phyloP scores from a whole-genome alignment of 2,797 vertebrate species.

The Phalloptychus januarius region DNA sequence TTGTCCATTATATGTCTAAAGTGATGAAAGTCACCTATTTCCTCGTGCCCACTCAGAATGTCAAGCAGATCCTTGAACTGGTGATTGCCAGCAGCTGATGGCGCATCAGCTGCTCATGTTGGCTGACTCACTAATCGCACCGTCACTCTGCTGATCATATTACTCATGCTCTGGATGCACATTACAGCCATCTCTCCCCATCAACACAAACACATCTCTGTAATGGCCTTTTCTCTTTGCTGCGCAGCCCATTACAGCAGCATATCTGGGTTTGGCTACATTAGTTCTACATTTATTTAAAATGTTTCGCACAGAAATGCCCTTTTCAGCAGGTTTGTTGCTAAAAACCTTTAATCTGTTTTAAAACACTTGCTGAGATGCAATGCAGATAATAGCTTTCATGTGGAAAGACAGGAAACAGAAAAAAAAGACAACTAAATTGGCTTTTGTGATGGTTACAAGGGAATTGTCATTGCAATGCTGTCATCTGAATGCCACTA shows the following conservation, averaged over 20 bases:
- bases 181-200: constrained; percentile 14
- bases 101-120: constrained; percentile 17
- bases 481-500: neutral
- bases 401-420: neutral
- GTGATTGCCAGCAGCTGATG: constrained; percentile 3
- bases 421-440: neutral
- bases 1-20: neutral
- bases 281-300: neutral
- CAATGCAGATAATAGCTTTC: neutral
- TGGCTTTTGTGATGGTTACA: neutral
- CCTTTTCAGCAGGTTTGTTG: neutral
- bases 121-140: constrained; percentile 18
- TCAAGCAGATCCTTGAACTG: neutral
- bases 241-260: constrained; percentile 7
- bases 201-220: constrained; percentile 4
- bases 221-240: constrained; percentile 19
- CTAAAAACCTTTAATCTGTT: neutral
- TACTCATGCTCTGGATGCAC: constrained; percentile 14
- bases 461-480: neutral
- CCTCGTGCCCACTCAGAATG: neutral
- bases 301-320: neutral
- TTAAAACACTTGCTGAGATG: neutral
- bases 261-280: neutral
- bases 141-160: constrained; percentile 15
- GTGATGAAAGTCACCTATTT: neutral